Evolutionary conservation across 1,140 invertebrate genomes (phyloP).

Genomic region (Drosophila lini): DNA sequence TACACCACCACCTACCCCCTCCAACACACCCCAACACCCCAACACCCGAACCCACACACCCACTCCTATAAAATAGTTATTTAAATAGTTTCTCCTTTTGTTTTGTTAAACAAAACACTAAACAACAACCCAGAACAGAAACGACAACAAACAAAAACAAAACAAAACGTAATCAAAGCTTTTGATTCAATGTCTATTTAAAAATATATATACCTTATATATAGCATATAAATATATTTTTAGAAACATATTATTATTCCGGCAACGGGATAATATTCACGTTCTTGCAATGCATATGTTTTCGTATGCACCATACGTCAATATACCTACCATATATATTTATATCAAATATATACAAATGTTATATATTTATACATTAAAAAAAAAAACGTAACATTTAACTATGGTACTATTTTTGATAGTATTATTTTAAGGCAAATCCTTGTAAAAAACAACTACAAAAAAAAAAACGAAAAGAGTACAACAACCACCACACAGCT

Average conservation of each 20-base stretch:
- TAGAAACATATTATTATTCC: constrained; percentile 82
- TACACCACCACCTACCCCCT: constrained; percentile 3
- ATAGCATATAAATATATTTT: constrained; percentile 83
- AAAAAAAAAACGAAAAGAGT: constrained; percentile 31
- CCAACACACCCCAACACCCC: constrained; percentile 4
- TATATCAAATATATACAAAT: constrained; percentile 64
- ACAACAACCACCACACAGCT: constrained; percentile 44
- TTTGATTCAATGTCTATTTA: constrained; percentile 81
- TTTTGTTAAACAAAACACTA: constrained; percentile 82
- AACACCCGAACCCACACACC: constrained; percentile 3
- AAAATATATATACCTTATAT: constrained; percentile 74
- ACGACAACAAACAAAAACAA: constrained; percentile 49
- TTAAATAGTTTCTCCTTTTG: constrained; percentile 77
- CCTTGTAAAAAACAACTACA: constrained; percentile 75
- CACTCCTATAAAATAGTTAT: constrained; percentile 69
- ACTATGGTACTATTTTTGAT: constrained; percentile 82
- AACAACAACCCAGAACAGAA: constrained; percentile 57
- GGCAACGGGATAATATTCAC: constrained; percentile 74
- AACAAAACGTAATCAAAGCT: constrained; percentile 74
- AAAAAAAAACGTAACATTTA: constrained; percentile 63
- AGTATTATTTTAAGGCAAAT: constrained; percentile 83
- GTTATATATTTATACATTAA: constrained; percentile 77
- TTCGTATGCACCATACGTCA: constrained; percentile 80
- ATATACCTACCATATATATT: constrained; percentile 67
- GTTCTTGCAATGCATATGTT: constrained; percentile 84